Percentiles rank a stretch among this genome's conserved stretches.
Evolutionary conservation across 2,797 vertebrate species (phyloP).

Genomic region (Gymnopithys bicolor): DNA sequence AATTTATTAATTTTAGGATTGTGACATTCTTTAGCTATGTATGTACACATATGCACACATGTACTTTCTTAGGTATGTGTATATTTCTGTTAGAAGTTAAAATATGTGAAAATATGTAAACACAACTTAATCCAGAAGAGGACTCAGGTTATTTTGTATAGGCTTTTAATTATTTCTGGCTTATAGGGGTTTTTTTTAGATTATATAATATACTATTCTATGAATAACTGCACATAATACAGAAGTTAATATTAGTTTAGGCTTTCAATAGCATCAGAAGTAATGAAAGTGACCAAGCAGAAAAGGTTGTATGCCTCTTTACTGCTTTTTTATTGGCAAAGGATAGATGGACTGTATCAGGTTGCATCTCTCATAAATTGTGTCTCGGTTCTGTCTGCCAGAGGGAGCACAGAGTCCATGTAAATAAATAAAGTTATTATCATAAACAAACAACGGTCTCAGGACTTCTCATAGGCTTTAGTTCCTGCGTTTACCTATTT

Average conservation of each 20-base stretch:
- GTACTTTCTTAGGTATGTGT: background rate
- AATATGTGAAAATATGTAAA: background rate
- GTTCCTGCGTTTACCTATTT: background rate
- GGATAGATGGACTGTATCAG: background rate
- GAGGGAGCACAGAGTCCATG: background rate
- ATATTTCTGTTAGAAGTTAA: background rate
- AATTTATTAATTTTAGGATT: constrained; percentile 51
- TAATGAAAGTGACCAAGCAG: background rate
- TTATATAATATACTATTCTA: background rate
- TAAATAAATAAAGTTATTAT: constrained; percentile 28
- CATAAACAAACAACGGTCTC: constrained; percentile 8
- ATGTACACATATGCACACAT: too few relatives aligned
- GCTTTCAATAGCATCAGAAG: background rate
- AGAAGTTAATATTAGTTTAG: background rate
- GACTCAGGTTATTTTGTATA: background rate
- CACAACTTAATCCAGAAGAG: background rate
- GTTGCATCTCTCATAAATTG: background rate
- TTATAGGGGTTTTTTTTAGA: background rate
- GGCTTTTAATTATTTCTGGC: background rate
- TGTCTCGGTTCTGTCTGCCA: background rate
- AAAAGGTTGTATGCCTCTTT: background rate
- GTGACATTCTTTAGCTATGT: background rate
- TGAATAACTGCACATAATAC: background rate
- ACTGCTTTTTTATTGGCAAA: background rate
- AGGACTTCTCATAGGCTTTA: background rate